Evolutionary conservation across 2,888 invertebrate species (phyloP).

Genomic region (Drosophila infuscata): DNA sequence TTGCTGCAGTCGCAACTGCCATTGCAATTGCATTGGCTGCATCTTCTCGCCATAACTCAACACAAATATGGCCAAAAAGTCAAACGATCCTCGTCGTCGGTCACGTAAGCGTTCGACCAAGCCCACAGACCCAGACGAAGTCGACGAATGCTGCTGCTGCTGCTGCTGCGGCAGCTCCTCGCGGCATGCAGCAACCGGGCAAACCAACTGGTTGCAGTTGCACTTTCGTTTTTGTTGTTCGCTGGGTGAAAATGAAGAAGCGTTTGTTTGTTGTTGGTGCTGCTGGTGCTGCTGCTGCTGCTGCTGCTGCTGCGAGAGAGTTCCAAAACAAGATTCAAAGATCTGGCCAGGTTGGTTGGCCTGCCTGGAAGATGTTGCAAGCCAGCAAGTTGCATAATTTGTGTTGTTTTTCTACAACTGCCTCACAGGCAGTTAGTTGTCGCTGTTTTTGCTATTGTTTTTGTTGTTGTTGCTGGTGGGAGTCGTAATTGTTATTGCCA

Average conservation of each 20-base stretch:
- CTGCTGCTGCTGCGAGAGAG: conserved; percentile 47
- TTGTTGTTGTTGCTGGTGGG: conserved; percentile 51
- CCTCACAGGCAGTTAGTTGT: conserved; percentile 22
- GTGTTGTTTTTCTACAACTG: conserved; percentile 57
- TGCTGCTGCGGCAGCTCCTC: conserved; percentile 24
- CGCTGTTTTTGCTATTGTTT: conserved; percentile 4
- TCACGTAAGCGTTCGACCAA: conserved; percentile 75
- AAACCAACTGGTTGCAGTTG: conserved; percentile 67
- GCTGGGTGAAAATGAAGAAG: conserved; percentile 77
- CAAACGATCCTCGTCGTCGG: conserved; percentile 70
- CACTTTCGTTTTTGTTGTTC: conserved; percentile 72
- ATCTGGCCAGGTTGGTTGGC: conserved; percentile 50
- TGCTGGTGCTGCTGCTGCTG: conserved; percentile 14
- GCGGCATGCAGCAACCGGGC: conserved; percentile 45
- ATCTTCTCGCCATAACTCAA: conserved; percentile 77
- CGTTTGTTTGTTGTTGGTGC: conserved; percentile 60
- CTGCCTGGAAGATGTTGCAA: conserved; percentile 73
- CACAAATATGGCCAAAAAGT: conserved; percentile 78
- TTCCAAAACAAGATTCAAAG: conserved; percentile 62
- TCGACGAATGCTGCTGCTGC: conserved; percentile 14
- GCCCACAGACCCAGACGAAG: conserved; percentile 63
- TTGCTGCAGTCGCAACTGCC: conserved; percentile 9
- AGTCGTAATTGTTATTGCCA: conserved; percentile 52
- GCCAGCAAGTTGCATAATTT: conserved; percentile 72
- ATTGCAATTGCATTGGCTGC: conserved; percentile 47